Base-by-base conservation (phyloP, 2,888 invertebrate genomes). In the Andrena praecox region DNA sequence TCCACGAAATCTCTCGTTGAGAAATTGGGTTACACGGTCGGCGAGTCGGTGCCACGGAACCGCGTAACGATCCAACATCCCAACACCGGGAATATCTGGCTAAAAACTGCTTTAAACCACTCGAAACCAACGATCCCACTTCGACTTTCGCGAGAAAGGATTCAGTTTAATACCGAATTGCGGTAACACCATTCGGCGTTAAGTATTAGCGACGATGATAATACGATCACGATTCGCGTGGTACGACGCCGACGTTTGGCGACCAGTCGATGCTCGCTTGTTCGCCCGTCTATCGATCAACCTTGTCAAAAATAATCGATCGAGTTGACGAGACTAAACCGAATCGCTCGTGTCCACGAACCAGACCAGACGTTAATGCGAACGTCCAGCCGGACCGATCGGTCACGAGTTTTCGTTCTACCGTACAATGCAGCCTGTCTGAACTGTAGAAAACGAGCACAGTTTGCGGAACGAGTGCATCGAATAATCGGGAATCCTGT, bases 351-450 rank as follows among this genome's bases (percentile, higher is more conserved):
- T 69, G 93, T 88, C 78, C 91, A 50, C 93, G 92, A 94, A 91
- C 89, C 91, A 87, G 89, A 94, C 94, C 90, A 94, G 95, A 79
- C 94, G 94, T 89, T 92, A 93, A 82, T 89, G 89, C 89, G 89
- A 89, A 91, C 92, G 89, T 92, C 92, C 92, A 90, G 91, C 92
- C 91, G 92, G 91, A 89, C 90, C 88, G 83, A 89, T 86, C 90
- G 88, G 88, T 91, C 91, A 90, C 89, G 89, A 90, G 86, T 90
- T 90, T 90, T 91, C 90, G 67, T 59, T 59, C 27, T 35, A 2
- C 6, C 35, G n/a, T 64, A 8, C 54, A 54, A 63, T 12, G 29
- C 12, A 7, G 35, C 12, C 27, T 6, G 35, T 35, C 10, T 42
- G 29, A 56, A 29, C 72, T 12, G 12, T 29, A 12, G 12, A 24